These are phyloP conservation scores for Drosophila parthenogenetica DNA, from an alignment of 2,888 invertebrate genomes.

Conservation along the genomic window DNA sequence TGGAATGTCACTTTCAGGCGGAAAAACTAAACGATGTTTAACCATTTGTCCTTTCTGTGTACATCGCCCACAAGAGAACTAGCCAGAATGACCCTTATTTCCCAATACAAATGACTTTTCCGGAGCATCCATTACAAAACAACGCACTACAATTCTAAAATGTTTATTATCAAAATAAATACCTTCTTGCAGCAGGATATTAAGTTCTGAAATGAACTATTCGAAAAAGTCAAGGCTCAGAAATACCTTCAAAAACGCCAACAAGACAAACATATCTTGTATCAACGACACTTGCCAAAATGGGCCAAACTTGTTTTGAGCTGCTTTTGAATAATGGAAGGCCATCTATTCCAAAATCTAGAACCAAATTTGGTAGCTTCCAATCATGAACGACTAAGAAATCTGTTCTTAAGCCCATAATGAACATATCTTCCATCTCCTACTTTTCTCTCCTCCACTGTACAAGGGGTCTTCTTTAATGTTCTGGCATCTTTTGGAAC, in stretches of 20 bases:
- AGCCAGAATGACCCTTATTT: background rate
- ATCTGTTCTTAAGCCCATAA: constrained; percentile 15
- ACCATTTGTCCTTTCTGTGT: background rate
- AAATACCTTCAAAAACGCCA: background rate
- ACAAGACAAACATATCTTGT: background rate
- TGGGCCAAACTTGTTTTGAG: constrained; percentile 1
- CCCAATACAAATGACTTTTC: background rate
- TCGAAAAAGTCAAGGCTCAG: constrained; percentile 1
- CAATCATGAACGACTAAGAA: constrained; percentile 35
- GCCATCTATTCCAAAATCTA: background rate
- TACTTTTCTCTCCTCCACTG: constrained; percentile 14
- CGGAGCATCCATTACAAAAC: constrained; percentile 2
- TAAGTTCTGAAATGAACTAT: background rate
- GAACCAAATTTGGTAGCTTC: constrained; percentile 18
- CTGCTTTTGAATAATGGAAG: background rate
- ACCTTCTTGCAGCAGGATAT: background rate
- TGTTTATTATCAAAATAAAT: background rate
- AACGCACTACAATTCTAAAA: background rate
- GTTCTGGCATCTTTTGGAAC: constrained; percentile 33
- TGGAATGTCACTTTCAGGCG: background rate
- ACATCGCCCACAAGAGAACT: constrained; percentile 1
- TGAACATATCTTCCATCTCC: constrained; percentile 6
- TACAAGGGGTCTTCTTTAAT: constrained; percentile 17
- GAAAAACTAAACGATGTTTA: constrained; percentile 2
- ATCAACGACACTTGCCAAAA: background rate